Evolutionary conservation across 2,888 invertebrate genomes (phyloP).

Genomic region (Xanthostigma xanthostigma): DNA sequence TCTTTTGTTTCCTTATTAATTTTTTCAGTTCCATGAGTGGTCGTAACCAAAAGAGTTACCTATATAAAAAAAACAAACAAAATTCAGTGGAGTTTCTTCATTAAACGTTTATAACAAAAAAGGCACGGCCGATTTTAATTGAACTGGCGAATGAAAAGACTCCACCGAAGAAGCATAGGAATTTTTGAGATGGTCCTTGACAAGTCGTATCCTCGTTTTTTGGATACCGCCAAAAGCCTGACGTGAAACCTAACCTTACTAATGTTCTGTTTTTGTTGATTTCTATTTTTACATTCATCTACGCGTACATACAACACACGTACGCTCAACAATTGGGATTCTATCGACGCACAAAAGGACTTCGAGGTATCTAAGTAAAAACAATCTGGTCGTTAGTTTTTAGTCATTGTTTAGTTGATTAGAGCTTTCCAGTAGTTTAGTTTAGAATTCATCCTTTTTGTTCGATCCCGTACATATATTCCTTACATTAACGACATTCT

Average conservation of each 20-base stretch:
- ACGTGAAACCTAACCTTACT: conserved; percentile 27
- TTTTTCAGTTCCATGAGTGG: conserved; percentile 24
- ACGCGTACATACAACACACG: conserved; percentile 49
- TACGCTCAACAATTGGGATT: conserved; percentile 41
- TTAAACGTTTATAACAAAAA: conserved; percentile 8
- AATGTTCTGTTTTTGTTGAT: conserved; percentile 47
- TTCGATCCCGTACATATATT: too few species aligned
- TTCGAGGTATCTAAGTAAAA: conserved; percentile 54
- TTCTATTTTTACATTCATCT: conserved; percentile 38
- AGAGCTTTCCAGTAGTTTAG: conserved; percentile 29
- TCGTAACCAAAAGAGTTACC: conserved; percentile 17
- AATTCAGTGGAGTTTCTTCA: conserved; percentile 16
- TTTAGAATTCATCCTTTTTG: conserved; percentile 9
- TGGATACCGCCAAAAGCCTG: conserved; percentile 16
- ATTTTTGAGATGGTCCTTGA: conserved; percentile 90
- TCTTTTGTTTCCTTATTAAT: conserved; percentile 20
- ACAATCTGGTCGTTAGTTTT: conserved; percentile 20
- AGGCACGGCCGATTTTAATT: background rate
- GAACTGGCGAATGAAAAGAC: background rate
- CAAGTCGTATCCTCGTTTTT: conserved; percentile 19
- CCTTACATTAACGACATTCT: too few species aligned
- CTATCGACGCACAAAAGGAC: conserved; percentile 57
- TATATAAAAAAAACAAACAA: background rate
- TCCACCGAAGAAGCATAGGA: conserved; percentile 43
- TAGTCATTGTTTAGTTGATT: conserved; percentile 30